A percentile compares a stretch with the other conserved stretches of the same genome.
Evolutionary conservation across 2,113 vertebrate species (phyloP).

Genomic region (Antigone vipio): DNA sequence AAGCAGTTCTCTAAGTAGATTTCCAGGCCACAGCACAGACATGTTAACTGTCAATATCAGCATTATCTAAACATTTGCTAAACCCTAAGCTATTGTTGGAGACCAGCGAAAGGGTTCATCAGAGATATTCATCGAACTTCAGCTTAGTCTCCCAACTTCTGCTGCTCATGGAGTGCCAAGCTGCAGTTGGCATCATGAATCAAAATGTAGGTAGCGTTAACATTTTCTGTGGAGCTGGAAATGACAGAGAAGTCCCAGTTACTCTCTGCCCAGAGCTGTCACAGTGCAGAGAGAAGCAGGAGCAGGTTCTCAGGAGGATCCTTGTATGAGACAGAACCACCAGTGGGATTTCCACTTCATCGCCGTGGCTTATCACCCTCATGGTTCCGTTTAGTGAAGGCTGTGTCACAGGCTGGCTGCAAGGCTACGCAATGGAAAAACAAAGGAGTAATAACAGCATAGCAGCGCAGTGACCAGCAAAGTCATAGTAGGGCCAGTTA

Average conservation of each 20-base stretch:
- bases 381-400: background rate
- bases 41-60: background rate
- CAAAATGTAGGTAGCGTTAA: background rate
- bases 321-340: background rate
- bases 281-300: background rate
- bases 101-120: background rate
- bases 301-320: background rate
- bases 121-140: background rate
- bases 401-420: background rate
- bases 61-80: background rate
- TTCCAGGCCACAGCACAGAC: background rate
- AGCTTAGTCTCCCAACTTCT: background rate
- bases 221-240: background rate
- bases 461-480: background rate
- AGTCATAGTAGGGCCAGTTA: background rate
- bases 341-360: background rate
- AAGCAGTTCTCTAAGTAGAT: background rate
- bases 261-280: background rate
- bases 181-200: background rate
- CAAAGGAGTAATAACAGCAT: background rate
- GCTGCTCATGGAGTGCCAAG: background rate
- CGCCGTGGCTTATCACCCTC: background rate
- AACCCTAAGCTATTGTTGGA: background rate
- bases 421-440: background rate
- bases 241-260: background rate